phyloP scores from a whole-genome alignment of 2,797 vertebrate genomes.

The Delichon dasypus region DNA sequence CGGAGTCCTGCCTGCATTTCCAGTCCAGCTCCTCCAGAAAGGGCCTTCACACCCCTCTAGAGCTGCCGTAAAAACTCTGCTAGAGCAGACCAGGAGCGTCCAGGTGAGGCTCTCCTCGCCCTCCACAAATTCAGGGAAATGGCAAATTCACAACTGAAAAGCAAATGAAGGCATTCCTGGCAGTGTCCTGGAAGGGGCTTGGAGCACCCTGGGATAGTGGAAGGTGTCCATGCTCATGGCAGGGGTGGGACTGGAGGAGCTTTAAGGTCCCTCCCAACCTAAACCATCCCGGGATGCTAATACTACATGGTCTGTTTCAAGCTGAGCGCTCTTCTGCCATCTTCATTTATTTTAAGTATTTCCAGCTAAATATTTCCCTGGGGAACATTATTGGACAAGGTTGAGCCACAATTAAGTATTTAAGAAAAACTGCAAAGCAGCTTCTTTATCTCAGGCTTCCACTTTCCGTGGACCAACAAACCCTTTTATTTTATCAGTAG shows the following conservation, averaged over 20 bases:
- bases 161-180: neutral
- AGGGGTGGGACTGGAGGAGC: rapidly evolving
- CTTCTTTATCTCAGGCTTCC: neutral
- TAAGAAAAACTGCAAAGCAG: neutral
- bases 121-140: neutral
- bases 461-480: neutral
- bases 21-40: neutral
- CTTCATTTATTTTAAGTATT: neutral
- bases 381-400: neutral
- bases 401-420: neutral
- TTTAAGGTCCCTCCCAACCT: neutral
- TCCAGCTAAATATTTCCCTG: neutral
- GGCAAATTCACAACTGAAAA: rapidly evolving
- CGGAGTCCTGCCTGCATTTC: neutral
- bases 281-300: neutral
- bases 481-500: neutral
- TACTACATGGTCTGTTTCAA: neutral
- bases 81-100: neutral
- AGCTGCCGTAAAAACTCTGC: conserved; percentile 33
- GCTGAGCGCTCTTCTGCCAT: neutral
- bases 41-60: neutral
- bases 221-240: neutral
- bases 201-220: neutral
- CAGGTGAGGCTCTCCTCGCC: neutral
- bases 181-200: rapidly evolving